Conservation (phyloP, 2,888 invertebrate species). For the Gnatocerus cornutus region DNA sequence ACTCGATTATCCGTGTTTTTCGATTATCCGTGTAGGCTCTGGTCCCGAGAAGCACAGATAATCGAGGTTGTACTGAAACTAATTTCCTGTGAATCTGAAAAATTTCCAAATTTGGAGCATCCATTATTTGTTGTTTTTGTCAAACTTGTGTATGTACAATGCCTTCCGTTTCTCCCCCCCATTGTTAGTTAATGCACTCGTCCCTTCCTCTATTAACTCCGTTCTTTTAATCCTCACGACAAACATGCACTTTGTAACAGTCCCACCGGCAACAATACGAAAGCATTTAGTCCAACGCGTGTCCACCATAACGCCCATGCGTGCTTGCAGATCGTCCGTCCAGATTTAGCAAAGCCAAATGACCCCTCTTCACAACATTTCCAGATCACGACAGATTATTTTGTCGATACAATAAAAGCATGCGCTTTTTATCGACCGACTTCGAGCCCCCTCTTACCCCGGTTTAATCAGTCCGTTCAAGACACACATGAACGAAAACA, state of each 20-base stretch:
- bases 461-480: constrained; percentile 54
- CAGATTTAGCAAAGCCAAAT: constrained; percentile 44
- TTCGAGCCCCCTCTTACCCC: constrained; percentile 48
- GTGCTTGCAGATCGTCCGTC: constrained; percentile 36
- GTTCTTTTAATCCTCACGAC: constrained; percentile 37
- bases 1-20: too few relatives aligned
- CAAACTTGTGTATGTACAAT: neutral
- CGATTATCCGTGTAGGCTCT: too few relatives aligned
- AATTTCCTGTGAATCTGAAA: too few relatives aligned
- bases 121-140: neutral
- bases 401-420: constrained; percentile 18
- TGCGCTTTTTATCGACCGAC: constrained; percentile 46
- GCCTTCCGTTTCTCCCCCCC: neutral
- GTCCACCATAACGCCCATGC: constrained; percentile 48
- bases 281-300: constrained; percentile 58
- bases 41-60: too few relatives aligned
- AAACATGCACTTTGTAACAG: constrained; percentile 36
- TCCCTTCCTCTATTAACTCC: constrained; percentile 34
- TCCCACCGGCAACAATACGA: constrained; percentile 56
- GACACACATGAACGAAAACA: constrained; percentile 53
- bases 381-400: neutral
- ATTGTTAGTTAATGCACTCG: constrained; percentile 30
- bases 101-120: too few relatives aligned
- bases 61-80: too few relatives aligned
- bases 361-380: constrained; percentile 10